Evolutionary conservation across 2,113 vertebrate genomes (phyloP).

Genomic region (Hiodon tergisus): DNA sequence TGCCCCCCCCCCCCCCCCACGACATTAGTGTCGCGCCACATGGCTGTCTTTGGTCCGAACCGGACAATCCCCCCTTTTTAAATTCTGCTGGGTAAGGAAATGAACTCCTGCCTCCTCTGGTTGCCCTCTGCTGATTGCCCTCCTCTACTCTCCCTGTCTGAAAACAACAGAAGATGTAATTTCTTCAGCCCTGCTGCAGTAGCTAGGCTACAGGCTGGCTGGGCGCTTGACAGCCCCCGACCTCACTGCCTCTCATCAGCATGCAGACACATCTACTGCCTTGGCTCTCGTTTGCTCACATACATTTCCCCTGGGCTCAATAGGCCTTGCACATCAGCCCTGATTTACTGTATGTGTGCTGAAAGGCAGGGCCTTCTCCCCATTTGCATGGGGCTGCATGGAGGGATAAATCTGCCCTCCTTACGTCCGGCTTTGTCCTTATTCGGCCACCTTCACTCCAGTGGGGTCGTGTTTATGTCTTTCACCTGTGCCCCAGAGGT

Average conservation of each 20-base stretch:
- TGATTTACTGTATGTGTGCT: slow-evolving; percentile 9
- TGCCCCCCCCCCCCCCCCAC: no score
- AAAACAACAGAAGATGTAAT: not conserved
- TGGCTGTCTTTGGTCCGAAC: not conserved
- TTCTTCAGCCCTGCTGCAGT: not conserved
- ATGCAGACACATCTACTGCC: not conserved
- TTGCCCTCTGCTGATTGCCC: not conserved
- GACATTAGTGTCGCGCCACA: not conserved
- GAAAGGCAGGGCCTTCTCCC: not conserved
- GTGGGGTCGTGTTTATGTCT: not conserved
- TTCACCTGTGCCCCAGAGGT: not conserved
- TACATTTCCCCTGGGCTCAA: not conserved
- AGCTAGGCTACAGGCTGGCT: slow-evolving; percentile 15
- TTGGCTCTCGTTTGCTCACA: slow-evolving; percentile 1
- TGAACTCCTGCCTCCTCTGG: not conserved
- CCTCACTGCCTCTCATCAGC: not conserved
- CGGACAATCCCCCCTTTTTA: not conserved
- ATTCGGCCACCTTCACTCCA: not conserved
- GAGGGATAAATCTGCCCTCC: not conserved
- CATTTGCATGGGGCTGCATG: not conserved
- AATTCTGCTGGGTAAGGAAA: no score
- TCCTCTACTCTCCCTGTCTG: not conserved
- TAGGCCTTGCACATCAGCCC: not conserved
- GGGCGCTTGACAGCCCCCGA: not conserved
- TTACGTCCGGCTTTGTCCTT: not conserved